Evolutionary conservation across 2,888 invertebrate genomes (phyloP).

Genomic region (Timandra comae): DNA sequence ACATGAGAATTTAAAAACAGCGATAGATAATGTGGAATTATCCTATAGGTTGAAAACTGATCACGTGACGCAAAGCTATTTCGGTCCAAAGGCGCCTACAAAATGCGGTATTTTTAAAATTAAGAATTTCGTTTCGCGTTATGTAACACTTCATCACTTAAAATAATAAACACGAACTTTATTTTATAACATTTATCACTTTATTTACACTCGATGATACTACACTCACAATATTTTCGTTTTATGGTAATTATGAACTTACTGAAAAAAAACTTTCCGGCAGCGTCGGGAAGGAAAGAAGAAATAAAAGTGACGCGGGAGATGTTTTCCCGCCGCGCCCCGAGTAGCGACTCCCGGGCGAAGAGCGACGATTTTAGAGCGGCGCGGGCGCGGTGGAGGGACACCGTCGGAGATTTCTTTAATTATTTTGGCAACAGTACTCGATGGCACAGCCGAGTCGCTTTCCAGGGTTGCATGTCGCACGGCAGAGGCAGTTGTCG

Average conservation of each 20-base stretch:
- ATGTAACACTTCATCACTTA: conserved; percentile 71
- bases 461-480: conserved; percentile 77
- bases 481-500: conserved; percentile 60
- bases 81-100: conserved; percentile 68
- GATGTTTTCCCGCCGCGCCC: conserved; percentile 77
- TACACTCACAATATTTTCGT: conserved; percentile 52
- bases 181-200: conserved; percentile 45
- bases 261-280: conserved; percentile 69
- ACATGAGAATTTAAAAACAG: too few relatives aligned
- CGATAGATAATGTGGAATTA: conserved; percentile 66
- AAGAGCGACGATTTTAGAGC: conserved; percentile 77
- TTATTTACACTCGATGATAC: conserved; percentile 47
- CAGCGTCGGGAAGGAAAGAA: conserved; percentile 77
- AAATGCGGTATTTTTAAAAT: conserved; percentile 78
- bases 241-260: conserved; percentile 57
- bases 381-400: conserved; percentile 79
- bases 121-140: conserved; percentile 57
- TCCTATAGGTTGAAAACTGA: conserved; percentile 65
- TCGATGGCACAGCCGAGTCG: conserved; percentile 74
- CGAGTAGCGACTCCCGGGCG: conserved; percentile 76
- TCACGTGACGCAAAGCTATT: conserved; percentile 74
- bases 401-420: conserved; percentile 81
- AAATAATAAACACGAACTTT: conserved; percentile 49
- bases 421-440: conserved; percentile 87
- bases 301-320: conserved; percentile 76